phyloP scores from a whole-genome alignment of 2,113 vertebrate genomes.

The Nycticryphes semicollaris region DNA sequence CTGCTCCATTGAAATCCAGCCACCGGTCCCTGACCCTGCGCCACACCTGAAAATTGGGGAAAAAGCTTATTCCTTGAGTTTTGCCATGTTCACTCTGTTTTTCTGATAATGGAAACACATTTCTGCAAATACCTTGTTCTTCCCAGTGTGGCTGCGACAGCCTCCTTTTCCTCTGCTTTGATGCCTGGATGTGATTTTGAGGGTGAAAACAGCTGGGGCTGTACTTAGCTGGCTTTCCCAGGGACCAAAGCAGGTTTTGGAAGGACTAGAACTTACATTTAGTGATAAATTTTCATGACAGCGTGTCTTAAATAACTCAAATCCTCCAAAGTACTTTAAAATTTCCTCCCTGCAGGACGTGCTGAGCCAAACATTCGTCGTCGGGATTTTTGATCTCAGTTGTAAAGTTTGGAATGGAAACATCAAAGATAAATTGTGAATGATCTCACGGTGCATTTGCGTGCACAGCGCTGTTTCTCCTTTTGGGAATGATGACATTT shows the following conservation, averaged over 20 bases:
- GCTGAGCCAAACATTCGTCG: rapidly evolving
- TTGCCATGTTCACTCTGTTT: not conserved
- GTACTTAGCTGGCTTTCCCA: not conserved
- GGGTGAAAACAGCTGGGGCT: not conserved
- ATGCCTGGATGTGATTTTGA: not conserved
- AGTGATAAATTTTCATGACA: not conserved
- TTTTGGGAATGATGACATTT: not conserved
- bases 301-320: not conserved
- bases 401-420: not conserved
- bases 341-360: not conserved
- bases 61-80: not conserved
- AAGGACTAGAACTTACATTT: not conserved
- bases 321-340: not conserved
- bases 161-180: not conserved
- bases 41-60: not conserved
- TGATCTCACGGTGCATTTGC: rapidly evolving
- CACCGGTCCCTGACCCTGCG: rapidly evolving
- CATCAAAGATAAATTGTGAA: not conserved
- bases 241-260: not conserved
- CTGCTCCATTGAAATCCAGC: not conserved
- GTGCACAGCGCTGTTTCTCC: not conserved
- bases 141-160: not conserved
- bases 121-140: not conserved
- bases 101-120: not conserved
- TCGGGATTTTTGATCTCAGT: not conserved